Evolutionary conservation across 2,797 vertebrate species (phyloP), one percentile per base, ranked within the genome.

Genomic region (Delichon dasypus): DNA sequence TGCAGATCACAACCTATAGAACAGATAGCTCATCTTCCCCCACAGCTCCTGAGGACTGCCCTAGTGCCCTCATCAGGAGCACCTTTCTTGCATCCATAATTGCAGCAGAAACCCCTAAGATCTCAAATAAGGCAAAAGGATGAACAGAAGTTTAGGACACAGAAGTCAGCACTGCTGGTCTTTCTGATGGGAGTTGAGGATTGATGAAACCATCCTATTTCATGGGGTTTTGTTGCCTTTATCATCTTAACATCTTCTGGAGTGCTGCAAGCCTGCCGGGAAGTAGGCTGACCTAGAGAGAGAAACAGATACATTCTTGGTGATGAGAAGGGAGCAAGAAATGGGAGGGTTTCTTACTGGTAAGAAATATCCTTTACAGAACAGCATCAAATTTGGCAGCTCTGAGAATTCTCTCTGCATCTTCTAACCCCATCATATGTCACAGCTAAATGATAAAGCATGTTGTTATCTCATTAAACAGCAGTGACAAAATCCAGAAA

Each of bases 311-410:
- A 84, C 66, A 40, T 82, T 88, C 94, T 86, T 93, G 76, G 88
- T 90, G 58, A 70, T 42, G 64, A 91, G 71, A 96, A 86, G 44
- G 34, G 84, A 93, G n/a, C 14, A 89, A 95, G 93, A 92, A 93
- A 94, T 77, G 86, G 80, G 60, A 91, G 67, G 48, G 45, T 86
- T 94, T 95, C 79, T 95, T 84, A 83, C 88, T 78, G 75, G 64
- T 81, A 95, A 92, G 93, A 96, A 96, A 93, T 91, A 90, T 50
- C 85, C 73, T 87, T 88, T 89, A 86, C 64, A 86, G 76, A 91
- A 85, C 32, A 42, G 66, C 71, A 85, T 83, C 74, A 92, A 91
- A 89, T 91, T 91, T 95, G 92, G 89, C 92, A 96, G 89, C 70
- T 77, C 58, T 88, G 76, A 94, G 92, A 95, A 95, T 89, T 88